These are phyloP conservation scores for Osmerus mordax DNA, from an alignment of 2,113 vertebrate genomes.

Conservation along the genomic window DNA sequence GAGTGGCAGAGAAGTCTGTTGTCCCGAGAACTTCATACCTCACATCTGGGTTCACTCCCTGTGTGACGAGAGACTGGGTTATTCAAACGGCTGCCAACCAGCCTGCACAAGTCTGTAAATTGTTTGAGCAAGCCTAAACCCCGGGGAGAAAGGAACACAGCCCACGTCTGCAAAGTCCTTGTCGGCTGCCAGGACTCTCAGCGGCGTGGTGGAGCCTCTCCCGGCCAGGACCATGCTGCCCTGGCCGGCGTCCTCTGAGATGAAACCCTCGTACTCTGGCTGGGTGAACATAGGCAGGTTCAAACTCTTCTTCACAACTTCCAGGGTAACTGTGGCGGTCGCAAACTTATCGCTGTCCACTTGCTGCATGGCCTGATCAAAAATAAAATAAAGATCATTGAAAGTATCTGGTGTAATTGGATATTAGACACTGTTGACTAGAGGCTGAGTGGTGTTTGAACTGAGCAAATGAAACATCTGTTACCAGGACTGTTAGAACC, in stretches of 20 bases:
- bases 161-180: conserved; percentile 60
- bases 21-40: conserved; percentile 65
- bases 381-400: background rate
- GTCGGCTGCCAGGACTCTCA: conserved; percentile 63
- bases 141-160: background rate
- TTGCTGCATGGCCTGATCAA: conserved; percentile 72
- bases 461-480: background rate
- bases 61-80: conserved; percentile 10
- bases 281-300: conserved; percentile 65
- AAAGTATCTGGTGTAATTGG: background rate
- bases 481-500: conserved; percentile 77
- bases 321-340: conserved; percentile 63
- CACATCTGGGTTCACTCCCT: conserved; percentile 78
- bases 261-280: conserved; percentile 43
- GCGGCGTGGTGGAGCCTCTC: conserved; percentile 40
- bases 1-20: conserved; percentile 61
- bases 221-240: conserved; percentile 65
- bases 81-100: background rate
- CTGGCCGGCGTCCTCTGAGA: conserved; percentile 31
- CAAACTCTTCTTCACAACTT: conserved; percentile 57
- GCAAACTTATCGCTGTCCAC: conserved; percentile 63
- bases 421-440: background rate
- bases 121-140: background rate
- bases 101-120: background rate
- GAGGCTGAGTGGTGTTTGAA: background rate